phyloP scores from a whole-genome alignment of 2,888 invertebrate genomes.

The Sipunculus nudus region DNA sequence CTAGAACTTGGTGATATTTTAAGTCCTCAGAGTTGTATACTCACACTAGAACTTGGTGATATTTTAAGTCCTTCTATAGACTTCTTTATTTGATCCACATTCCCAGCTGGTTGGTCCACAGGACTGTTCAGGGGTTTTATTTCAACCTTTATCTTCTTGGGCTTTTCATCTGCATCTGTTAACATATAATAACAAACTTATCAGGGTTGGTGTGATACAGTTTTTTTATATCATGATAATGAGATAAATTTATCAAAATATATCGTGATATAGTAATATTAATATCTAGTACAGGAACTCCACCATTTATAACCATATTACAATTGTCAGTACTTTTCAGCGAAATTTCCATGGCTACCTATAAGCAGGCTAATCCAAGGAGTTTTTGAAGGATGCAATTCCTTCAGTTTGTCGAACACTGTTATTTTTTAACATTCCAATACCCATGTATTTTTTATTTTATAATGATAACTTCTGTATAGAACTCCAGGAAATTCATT shows the following conservation, averaged over 20 bases:
- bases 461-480: no score
- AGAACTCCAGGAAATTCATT: no score
- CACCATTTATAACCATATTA: no score
- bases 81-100: conserved; percentile 91
- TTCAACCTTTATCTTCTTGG: conserved; percentile 90
- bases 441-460: no score
- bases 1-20: no score
- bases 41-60: conserved; percentile 68
- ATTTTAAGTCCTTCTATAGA: conserved; percentile 89
- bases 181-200: conserved; percentile 30
- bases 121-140: conserved; percentile 89
- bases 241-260: neutral
- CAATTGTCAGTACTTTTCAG: no score
- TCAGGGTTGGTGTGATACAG: conserved; percentile 1
- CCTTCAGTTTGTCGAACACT: no score
- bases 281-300: neutral
- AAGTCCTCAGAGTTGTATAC: no score
- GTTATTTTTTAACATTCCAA: no score
- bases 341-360: no score
- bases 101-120: conserved; percentile 83
- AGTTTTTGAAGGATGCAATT: no score
- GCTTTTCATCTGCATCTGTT: conserved; percentile 75
- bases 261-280: neutral
- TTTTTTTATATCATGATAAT: neutral
- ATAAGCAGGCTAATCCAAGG: no score